Evolutionary conservation across 2,797 vertebrate genomes (phyloP).

Genomic region (Coilia nasus): DNA sequence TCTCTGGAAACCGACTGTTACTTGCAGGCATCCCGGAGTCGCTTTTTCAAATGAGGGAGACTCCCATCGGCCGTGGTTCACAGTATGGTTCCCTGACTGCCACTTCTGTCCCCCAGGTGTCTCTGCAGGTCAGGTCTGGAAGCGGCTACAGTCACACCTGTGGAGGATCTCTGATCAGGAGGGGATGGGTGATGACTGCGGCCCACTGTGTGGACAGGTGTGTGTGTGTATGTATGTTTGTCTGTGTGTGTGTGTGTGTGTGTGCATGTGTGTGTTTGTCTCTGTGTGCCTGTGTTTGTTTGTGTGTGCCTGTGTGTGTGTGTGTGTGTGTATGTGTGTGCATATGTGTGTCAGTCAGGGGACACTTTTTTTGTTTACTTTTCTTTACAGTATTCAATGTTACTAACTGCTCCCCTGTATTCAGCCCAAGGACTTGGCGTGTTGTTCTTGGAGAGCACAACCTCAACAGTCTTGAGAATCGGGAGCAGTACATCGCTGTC

Average conservation of each 20-base stretch:
- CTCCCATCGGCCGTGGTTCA: too few species aligned
- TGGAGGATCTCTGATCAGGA: slow-evolving; percentile 82
- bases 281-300: background rate
- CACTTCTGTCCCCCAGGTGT: slow-evolving; percentile 71
- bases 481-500: slow-evolving; percentile 80
- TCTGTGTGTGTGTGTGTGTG: slow-evolving; percentile 47
- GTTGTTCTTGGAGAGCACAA: slow-evolving; percentile 87
- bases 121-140: slow-evolving; percentile 80
- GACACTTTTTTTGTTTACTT: too few species aligned
- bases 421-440: slow-evolving; percentile 74
- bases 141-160: slow-evolving; percentile 82
- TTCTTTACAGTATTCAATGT: too few species aligned
- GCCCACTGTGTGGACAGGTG: slow-evolving; percentile 87
- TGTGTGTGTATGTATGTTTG: slow-evolving; percentile 18
- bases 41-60: too few species aligned
- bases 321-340: too few species aligned
- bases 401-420: background rate
- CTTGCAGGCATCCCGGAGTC: too few species aligned
- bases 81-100: too few species aligned
- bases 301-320: too few species aligned
- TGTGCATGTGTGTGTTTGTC: slow-evolving; percentile 26
- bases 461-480: slow-evolving; percentile 73
- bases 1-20: too few species aligned
- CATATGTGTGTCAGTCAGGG: too few species aligned
- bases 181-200: slow-evolving; percentile 86